Base-by-base conservation (phyloP, 2,113 vertebrate species). In the Pygoscelis antarcticus region DNA sequence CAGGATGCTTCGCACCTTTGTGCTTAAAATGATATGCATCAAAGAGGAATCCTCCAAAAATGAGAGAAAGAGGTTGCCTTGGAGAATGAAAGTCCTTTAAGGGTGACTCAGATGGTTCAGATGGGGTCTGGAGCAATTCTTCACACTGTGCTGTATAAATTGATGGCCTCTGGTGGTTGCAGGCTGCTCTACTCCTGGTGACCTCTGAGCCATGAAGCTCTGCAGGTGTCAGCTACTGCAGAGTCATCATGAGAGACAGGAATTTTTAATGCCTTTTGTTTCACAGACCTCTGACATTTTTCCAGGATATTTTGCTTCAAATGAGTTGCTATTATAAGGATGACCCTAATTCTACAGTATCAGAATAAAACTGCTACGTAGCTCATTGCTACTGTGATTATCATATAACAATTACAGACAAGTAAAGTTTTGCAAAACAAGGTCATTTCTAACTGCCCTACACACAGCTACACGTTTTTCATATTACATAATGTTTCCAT, bases 181-280 rank as follows among this genome's bases (percentile, higher is more conserved):
- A 80, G 72, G 46, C 42, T 96, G 30, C 68, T 88, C 36, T 14
- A 0, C 61, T 85, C 38, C 60, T 83, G 51, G 38, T 91, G 65
- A 94, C 84, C 83, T 97, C 92, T 91, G 61, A 95, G 68, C 25
- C 58, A 58, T 27, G 23, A 40, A 89, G 34, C 55, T 92, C 84
- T 89, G 83, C 51, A 93, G 80, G 79, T 90, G 54, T 57, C 19
- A 85, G 22, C 42, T 55, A 75, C 49, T 90, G 55, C 23, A 94
- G 38, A 64, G n/a, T 7, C 83, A 57, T 14, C 52, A 36, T 18
- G 58, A 94, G 29, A 66, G 27, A 70, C 19, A 54, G 52, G n/a
- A 88, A 60, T 51, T 51, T 72, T 62, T 64, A 88, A 86, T 75
- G 60, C 3, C 36, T 58, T 77, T 66, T 92, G 13, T 80, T 94